Evolutionary conservation across 2,888 invertebrate species (phyloP).

Genomic region (Leuctra nigra): DNA sequence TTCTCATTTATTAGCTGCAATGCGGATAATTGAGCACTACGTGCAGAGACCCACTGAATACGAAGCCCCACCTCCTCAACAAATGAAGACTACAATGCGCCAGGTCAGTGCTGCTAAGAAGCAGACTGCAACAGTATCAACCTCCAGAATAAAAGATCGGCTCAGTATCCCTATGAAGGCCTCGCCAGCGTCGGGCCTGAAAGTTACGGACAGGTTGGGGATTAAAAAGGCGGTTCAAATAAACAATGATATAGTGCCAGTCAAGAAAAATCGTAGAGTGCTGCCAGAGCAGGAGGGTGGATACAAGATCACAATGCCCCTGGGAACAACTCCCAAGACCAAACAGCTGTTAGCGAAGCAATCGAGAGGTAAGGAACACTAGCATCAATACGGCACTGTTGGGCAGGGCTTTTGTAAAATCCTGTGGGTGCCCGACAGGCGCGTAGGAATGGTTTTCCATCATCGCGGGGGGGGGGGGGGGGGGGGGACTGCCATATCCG

Average conservation of each 20-base stretch:
- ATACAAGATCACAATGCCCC: constrained; percentile 45
- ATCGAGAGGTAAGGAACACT: constrained; percentile 19
- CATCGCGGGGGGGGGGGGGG: too few species aligned
- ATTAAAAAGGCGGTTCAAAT: constrained; percentile 24
- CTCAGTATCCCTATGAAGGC: background rate
- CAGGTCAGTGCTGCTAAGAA: background rate
- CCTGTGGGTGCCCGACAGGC: too few species aligned
- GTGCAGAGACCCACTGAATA: constrained; percentile 16
- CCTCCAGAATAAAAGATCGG: background rate
- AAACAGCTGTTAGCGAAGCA: constrained; percentile 37
- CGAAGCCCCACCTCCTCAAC: background rate
- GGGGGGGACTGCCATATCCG: too few species aligned
- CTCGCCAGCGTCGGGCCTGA: background rate
- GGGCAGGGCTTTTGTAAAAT: too few species aligned
- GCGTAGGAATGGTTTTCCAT: too few species aligned
- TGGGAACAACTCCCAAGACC: constrained; percentile 40
- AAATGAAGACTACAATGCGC: background rate
- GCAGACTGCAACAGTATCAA: background rate
- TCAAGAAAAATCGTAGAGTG: constrained; percentile 38
- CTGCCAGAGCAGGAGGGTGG: constrained; percentile 49
- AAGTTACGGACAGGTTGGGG: constrained; percentile 18
- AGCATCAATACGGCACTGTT: too few species aligned
- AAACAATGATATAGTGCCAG: constrained; percentile 35
- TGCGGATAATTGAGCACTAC: constrained; percentile 26
- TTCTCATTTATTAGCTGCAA: constrained; percentile 20